A percentile compares a stretch with the other conserved stretches of the same genome.
phyloP scores from a whole-genome alignment of 2,113 vertebrate species.

The Mandrillus leucophaeus region DNA sequence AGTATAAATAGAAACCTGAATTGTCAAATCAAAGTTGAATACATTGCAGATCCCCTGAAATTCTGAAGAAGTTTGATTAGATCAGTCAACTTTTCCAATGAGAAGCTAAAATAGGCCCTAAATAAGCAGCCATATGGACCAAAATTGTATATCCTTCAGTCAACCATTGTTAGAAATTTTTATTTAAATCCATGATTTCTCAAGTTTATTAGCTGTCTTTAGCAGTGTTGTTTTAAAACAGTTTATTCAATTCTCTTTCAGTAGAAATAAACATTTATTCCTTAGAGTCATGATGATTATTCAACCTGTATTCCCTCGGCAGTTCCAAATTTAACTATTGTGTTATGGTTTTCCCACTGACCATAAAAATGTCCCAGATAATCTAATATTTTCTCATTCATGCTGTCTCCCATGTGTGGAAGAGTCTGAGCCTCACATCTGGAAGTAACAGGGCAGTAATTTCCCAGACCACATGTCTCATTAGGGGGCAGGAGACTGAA shows the following conservation, averaged over 20 bases:
- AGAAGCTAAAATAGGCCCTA: not conserved
- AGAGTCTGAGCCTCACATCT: slow-evolving; percentile 45
- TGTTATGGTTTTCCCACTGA: slow-evolving; percentile 55
- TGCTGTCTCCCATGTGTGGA: not conserved
- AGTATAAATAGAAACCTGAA: not conserved
- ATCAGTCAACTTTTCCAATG: not conserved
- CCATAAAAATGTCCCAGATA: slow-evolving; percentile 58
- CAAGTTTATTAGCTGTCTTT: slow-evolving; percentile 32
- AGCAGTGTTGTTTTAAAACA: slow-evolving; percentile 25
- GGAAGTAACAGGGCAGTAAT: slow-evolving; percentile 16
- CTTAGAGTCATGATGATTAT: slow-evolving; percentile 54
- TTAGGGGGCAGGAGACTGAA: not conserved
- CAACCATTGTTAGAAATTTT: not conserved
- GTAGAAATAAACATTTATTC: slow-evolving; percentile 60
- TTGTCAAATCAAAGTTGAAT: not conserved
- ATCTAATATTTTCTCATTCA: slow-evolving; percentile 57
- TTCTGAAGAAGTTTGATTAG: not conserved
- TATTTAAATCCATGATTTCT: slow-evolving; percentile 27
- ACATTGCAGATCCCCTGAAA: not conserved
- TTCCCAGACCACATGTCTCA: slow-evolving; percentile 31
- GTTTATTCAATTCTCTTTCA: slow-evolving; percentile 57
- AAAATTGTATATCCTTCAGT: not conserved
- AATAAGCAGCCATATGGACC: not conserved
- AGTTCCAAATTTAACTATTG: slow-evolving; percentile 57
- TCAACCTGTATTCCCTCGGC: slow-evolving; percentile 55